A percentile compares a stretch with the other conserved stretches of the same genome.
Evolutionary conservation across 2,888 invertebrate species (phyloP).

Genomic region (Rhagium mordax): DNA sequence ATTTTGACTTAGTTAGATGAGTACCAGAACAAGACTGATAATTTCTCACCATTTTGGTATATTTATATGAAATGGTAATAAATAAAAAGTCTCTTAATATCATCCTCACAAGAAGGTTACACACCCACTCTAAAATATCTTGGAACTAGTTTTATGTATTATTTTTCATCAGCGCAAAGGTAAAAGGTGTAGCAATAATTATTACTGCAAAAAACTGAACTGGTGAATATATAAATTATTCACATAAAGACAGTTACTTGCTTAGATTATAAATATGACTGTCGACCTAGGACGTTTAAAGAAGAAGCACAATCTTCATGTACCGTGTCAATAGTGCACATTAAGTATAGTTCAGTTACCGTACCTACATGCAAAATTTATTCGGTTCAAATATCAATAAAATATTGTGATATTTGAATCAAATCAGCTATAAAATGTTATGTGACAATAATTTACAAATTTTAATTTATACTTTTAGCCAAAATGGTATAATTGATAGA

Average conservation of each 20-base stretch:
- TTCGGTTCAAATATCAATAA: too few relatives aligned
- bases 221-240: background rate
- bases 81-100: background rate
- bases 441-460: too few relatives aligned
- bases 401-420: too few relatives aligned
- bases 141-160: constrained; percentile 8
- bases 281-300: too few relatives aligned
- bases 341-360: too few relatives aligned
- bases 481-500: too few relatives aligned
- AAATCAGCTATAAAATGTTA: too few relatives aligned
- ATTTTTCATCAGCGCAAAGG: background rate
- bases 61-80: background rate
- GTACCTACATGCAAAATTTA: too few relatives aligned
- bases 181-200: constrained; percentile 10
- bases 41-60: background rate
- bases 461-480: too few relatives aligned
- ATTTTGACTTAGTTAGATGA: constrained; percentile 7
- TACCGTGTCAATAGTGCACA: too few relatives aligned
- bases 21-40: background rate
- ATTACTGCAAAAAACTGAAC: background rate
- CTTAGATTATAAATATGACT: background rate
- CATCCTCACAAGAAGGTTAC: constrained; percentile 1
- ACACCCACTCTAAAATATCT: constrained; percentile 3
- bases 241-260: background rate
- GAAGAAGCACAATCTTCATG: too few relatives aligned